These are phyloP conservation scores for Crocodylus rhombifer DNA, from an alignment of 2,797 vertebrate species.

Conservation along the genomic window DNA sequence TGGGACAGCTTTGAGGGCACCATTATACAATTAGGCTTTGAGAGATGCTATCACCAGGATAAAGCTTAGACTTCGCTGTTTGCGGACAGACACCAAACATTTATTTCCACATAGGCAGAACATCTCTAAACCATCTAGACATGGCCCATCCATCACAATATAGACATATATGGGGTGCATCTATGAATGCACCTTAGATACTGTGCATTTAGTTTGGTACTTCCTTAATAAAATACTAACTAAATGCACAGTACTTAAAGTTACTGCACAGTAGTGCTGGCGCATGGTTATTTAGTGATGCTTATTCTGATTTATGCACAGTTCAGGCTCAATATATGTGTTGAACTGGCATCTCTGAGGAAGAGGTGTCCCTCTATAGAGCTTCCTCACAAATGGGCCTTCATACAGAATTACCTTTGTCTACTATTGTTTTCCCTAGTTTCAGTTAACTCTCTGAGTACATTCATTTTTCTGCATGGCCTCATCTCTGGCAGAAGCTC, in stretches of 20 bases:
- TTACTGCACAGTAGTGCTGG: no score
- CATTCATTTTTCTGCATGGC: constrained; percentile 22
- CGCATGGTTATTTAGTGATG: no score
- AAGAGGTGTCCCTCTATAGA: background rate
- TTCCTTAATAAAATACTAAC: no score
- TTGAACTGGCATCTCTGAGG: background rate
- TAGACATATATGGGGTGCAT: background rate
- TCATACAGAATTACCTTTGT: background rate
- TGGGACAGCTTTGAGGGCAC: background rate
- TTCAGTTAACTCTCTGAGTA: background rate
- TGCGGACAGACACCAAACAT: background rate
- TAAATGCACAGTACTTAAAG: no score
- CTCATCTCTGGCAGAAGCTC: constrained; percentile 34
- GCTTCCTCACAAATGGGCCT: background rate
- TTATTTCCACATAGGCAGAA: background rate
- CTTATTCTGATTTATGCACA: background rate
- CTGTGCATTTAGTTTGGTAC: no score
- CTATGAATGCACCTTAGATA: no score
- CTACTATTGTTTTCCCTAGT: constrained; percentile 12
- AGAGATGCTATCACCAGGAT: constrained; percentile 1
- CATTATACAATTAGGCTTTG: background rate
- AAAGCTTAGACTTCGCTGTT: background rate
- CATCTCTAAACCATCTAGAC: background rate
- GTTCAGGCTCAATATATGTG: background rate
- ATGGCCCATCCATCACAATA: background rate